A percentile compares a stretch with the other conserved stretches of the same genome.
Conservation (phyloP, 2,888 invertebrate genomes). For the Drosophila suboccidentalis region DNA sequence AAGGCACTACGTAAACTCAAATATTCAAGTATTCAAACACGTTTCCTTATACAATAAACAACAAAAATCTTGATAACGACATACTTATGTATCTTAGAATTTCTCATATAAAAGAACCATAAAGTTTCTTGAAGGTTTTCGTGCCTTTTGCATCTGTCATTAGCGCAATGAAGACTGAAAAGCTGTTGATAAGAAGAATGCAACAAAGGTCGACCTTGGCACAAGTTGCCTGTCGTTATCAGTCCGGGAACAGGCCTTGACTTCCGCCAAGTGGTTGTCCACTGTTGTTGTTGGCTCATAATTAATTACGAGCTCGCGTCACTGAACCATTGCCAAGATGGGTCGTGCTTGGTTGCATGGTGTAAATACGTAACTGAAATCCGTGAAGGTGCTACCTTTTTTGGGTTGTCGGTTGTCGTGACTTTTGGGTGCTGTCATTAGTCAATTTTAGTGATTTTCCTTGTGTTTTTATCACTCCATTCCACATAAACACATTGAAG, state of each 20-base stretch:
- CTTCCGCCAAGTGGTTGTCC: constrained; percentile 13
- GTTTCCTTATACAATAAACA: no score
- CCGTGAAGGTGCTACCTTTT: neutral
- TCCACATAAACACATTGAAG: constrained; percentile 15
- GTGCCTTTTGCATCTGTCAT: constrained; percentile 37
- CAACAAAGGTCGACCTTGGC: constrained; percentile 13
- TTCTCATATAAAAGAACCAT: no score
- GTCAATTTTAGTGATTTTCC: constrained; percentile 38
- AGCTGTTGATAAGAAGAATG: constrained; percentile 52
- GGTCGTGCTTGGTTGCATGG: neutral
- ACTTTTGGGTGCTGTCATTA: constrained; percentile 43
- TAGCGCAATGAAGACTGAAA: constrained; percentile 40
- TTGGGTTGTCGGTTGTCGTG: constrained; percentile 1
- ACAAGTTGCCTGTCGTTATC: constrained; percentile 48
- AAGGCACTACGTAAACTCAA: no score
- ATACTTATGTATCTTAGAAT: no score
- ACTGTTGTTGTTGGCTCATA: constrained; percentile 34
- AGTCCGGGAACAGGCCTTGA: constrained; percentile 39
- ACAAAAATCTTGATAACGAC: no score
- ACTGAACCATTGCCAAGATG: constrained; percentile 5
- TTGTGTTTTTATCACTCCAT: constrained; percentile 23
- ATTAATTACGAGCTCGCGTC: constrained; percentile 55
- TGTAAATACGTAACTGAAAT: constrained; percentile 1
- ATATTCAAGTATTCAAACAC: no score
- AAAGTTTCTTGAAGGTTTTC: no score